Base-by-base conservation (phyloP, 1,140 invertebrate species). In the Oryctes rhinoceros region DNA sequence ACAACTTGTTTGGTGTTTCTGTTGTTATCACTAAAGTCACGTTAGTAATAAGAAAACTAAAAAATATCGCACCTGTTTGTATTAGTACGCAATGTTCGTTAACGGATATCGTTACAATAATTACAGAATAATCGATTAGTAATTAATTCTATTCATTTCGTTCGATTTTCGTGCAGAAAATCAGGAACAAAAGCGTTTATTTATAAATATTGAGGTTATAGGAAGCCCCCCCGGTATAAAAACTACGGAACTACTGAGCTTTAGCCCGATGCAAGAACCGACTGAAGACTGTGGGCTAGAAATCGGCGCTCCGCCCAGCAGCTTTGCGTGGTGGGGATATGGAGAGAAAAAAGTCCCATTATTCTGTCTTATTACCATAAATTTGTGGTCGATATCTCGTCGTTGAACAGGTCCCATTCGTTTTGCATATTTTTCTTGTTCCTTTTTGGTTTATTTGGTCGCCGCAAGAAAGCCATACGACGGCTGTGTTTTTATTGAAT, bases 361-460 rank as follows among this genome's bases (percentile, higher is more conserved):
- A 76, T 48, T 48, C 39, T 20, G 74, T 76, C 74, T 76, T 48
- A 76, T 76, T 76, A 76, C 44, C 74, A 76, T 76, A 76, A 76
- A 76, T 76, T 76, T 76, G 74, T 76, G 74, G 74, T 76, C 74
- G 74, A 76, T 76, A 76, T 76, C 74, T 76, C 74, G 35, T 15
- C 37, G 37, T 48, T n/a, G 74, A 76, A 76, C 74, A 76, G 74
- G 74, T 76, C 74, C 74, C 37, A 76, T 76, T 44, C 44, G 44
- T 76, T 76, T 76, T 76, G 74, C 74, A 76, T 76, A 76, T 76
- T 76, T 76, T 48, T 76, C 44, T 20, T 76, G 30, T 18, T 39
- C 7, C 74, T 39, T 76, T 76, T 44, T 48, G 13, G n/a, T 67
- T 67, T 67, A 20, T 67, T 67, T 67, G 18, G 65, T 24, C 11